Base-by-base conservation (phyloP, 2,797 vertebrate genomes). In the Catamblyrhynchus diadema region DNA sequence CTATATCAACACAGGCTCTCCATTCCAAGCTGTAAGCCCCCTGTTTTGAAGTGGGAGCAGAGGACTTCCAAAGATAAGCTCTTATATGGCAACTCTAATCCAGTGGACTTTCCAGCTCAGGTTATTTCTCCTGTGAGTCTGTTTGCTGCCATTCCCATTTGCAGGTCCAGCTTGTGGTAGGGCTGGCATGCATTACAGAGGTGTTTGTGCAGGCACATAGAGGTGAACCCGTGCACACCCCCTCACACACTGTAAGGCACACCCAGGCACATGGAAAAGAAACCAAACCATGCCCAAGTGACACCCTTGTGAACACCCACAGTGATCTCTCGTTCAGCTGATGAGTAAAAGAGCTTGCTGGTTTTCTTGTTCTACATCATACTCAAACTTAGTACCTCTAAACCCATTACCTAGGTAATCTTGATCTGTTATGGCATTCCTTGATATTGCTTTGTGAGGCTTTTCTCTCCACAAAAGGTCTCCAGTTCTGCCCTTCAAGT, bases 201-300 rank as follows among this genome's bases (percentile, higher is more conserved):
- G 6, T 56, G 41, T 51, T 44, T 2, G 2, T 56, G 48, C 23
- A 53, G 24, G 23, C 22, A 64, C 25, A 37, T 27, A 25, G 23
- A 71, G 47, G n/a, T 56, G 56, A 65, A 16, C 1, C 1, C 2
- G 8, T 13, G 8, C 17, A n/a, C 8, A 25, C 25, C 8, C 22
- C 15, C 45, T 5, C 12, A 28, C 45, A 39, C 16, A 7, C 14
- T 5, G 4, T 5, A 32, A 56, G 22, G 28, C 51, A 65, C 4
- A 1, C 13, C 1, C 56, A 50, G 28, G 17, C 32, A 32, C 30
- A 5, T 2, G 19, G 57, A 28, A 20, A 48, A 2, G 45, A 56
- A 65, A 70, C 39, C 3, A 61, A 62, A 14, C 14, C 0, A 0
- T 30, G 24, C 23, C 47, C 3, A 1, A 50, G 35, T 5, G 25